Evolutionary conservation across 2,797 vertebrate genomes (phyloP), one percentile per base, ranked within the genome.

Genomic region (Aldrovandia affinis): DNA sequence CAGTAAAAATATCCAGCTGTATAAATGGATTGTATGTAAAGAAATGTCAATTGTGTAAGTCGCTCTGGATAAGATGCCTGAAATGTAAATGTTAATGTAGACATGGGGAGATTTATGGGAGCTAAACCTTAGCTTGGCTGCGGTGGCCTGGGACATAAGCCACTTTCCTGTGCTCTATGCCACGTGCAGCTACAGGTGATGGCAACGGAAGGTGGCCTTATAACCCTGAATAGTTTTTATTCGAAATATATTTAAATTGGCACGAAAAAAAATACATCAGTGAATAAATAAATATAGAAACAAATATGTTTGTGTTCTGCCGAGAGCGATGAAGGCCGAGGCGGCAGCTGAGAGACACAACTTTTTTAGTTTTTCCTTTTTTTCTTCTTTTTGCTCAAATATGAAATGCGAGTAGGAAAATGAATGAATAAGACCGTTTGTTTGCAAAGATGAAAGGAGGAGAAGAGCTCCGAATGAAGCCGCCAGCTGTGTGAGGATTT

Each of bases 401-500:
- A 61, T 25, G 39, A 83, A 78, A 25, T 30, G 57, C 30, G 39
- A 42, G 39, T 9, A 30, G 59, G 61, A 14, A 57, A 30, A 81
- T 47, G 33, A 83, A 88, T 85, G 80, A 88, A 88, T 86, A 84
- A 91, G 88, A 20, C 68, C 61, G 47, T 14, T 83, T 87, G 83
- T 90, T 88, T 87, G 86, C 88, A 2, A 73, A 85, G 82, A 86
- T 91, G 77, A 92, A 89, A 91, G 84, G 81, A 77, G 84, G 88
- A 84, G 65, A 83, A 78, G 77, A 39, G 81, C 54, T 88, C 75
- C 28, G 0, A 77, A 78, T 84, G 65, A 57, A 80, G 61, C 75
- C 85, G 89, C 89, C 91, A 92, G 91, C 87, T 93, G 90, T 88
- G 78, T 88, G 80, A 25, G 79, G 82, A 84, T 86, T 81, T 78